These are phyloP conservation scores for Radopholus similis DNA, from an alignment of 1,140 invertebrate species.

Conservation along the genomic window DNA sequence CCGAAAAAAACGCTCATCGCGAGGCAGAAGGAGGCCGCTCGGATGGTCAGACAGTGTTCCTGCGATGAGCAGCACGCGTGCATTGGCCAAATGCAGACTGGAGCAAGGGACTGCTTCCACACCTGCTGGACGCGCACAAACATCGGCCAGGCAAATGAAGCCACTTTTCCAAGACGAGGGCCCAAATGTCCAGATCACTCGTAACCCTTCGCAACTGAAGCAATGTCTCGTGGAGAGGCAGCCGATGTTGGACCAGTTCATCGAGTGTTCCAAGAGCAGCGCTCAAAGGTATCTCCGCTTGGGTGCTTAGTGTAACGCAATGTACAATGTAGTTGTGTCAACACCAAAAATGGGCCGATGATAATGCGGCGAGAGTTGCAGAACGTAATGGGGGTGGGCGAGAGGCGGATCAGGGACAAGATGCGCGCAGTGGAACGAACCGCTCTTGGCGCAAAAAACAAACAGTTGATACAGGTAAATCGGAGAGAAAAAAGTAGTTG, in stretches of 20 bases:
- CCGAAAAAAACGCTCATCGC: too few species aligned
- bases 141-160: not conserved
- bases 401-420: not conserved
- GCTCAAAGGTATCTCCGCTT: not conserved
- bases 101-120: not conserved
- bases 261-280: not conserved
- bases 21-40: too few species aligned
- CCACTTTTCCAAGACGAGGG: not conserved
- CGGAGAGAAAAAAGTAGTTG: not conserved
- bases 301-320: not conserved
- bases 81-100: not conserved
- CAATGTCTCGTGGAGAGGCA: not conserved
- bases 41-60: slow-evolving; percentile 2
- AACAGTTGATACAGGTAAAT: not conserved
- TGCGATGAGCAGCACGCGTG: not conserved
- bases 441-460: not conserved
- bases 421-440: not conserved
- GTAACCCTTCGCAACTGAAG: not conserved
- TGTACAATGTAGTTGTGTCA: not conserved
- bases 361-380: not conserved
- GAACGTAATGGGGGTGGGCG: not conserved
- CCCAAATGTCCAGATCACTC: not conserved
- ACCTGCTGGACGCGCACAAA: not conserved
- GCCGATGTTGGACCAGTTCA: not conserved
- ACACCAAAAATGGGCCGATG: not conserved